These are phyloP conservation scores for Cyphomyrus discorhynchus DNA, from an alignment of 2,113 vertebrate species.

Conservation along the genomic window DNA sequence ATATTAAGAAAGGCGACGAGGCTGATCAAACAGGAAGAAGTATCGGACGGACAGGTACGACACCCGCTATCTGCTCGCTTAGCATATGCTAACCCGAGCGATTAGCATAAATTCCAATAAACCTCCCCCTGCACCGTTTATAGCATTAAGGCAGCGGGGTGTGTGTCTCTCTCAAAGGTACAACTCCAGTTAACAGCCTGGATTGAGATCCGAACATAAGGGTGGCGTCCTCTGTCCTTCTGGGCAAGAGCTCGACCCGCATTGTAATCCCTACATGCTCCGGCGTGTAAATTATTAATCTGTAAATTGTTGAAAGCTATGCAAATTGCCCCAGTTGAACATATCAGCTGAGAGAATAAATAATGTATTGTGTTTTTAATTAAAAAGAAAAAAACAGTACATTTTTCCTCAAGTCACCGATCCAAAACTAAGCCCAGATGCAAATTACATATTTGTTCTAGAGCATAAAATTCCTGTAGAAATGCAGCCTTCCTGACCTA, in stretches of 20 bases:
- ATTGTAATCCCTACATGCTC: background rate
- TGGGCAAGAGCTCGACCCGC: background rate
- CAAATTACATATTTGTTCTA: background rate
- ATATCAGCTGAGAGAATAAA: constrained; percentile 8
- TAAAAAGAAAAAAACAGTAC: background rate
- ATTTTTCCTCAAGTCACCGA: constrained; percentile 2
- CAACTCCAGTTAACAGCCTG: background rate
- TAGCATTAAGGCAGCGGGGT: background rate
- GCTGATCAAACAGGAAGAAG: constrained; percentile 5
- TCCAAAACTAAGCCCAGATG: background rate
- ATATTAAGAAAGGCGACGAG: background rate
- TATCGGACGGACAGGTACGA: background rate
- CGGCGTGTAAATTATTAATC: background rate
- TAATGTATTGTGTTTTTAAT: constrained; percentile 5
- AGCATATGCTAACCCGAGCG: background rate
- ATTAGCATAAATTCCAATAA: background rate
- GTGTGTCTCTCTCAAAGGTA: background rate
- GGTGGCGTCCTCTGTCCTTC: background rate
- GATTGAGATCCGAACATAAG: background rate
- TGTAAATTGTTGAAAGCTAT: constrained; percentile 2
- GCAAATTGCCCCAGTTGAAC: constrained; percentile 1
- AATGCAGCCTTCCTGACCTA: background rate
- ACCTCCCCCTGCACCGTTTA: background rate
- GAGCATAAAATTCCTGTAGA: background rate
- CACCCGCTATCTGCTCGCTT: background rate